Evolutionary conservation across 2,888 invertebrate species (phyloP), one percentile per base, ranked within the genome.

Genomic region (Agrilus cyanescens): DNA sequence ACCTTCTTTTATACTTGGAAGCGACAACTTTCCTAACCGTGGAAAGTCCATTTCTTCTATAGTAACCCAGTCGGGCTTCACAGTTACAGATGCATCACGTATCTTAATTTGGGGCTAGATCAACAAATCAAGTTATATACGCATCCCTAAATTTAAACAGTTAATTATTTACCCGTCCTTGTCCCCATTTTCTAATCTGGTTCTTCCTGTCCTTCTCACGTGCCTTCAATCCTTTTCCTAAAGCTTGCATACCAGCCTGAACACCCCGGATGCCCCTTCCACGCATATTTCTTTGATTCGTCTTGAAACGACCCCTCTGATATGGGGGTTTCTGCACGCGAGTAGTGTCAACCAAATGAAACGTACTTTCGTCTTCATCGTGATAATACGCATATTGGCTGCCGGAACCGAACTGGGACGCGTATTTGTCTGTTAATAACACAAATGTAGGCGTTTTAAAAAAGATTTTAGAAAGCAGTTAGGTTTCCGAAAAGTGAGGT

Each of bases 11-110:
- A 97, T 82, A 51, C 80, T 83, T 0, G 97, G 96, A 53, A 98
- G 70, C 18, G 89, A 87, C 3, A 99, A 73, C 63, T 98, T 98
- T 32, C 85, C 81, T 46, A 98, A 75, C 3, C 97, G 78, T 7
- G 91, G 90, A 66, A 98, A 97, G 70, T 99, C 98, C 86, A 99
- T 95, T 63, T 99, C 98, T 60, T 91, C 90, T 51, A 97, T 87
- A 3, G 96, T 95, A 42, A 78, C 77, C 98, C 98, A 99, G 50
- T 94, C 91, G 7, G 96, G 88, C 34, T 89, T 76, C 1, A 98
- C 94, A 41, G 90, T 88, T 1, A 98, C 96, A 0, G 96, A 97
- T 2, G 97, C 93, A 69, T 96, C 95, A 32, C 96, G 78, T 52
- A 91, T 90, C 66, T 95, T 95, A 61, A 90, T 85, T 5, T 89